These are phyloP conservation scores for Camponotus fellah DNA, from an alignment of 2,888 invertebrate species.

Conservation along the genomic window DNA sequence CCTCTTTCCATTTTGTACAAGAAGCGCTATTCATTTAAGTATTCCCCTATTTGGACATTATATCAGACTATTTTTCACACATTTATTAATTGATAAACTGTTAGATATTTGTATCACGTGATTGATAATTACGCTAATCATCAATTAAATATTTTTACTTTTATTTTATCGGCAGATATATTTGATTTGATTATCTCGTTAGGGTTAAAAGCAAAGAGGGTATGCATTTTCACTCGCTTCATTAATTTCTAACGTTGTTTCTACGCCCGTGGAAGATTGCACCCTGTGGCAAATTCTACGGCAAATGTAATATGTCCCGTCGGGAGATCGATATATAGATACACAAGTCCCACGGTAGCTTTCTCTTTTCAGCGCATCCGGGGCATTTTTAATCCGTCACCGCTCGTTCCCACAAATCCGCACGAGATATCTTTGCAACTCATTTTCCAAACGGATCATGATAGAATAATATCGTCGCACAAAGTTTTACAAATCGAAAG, in stretches of 20 bases:
- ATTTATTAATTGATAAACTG: background rate
- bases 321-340: conserved; percentile 72
- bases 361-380: conserved; percentile 49
- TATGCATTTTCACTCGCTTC: background rate
- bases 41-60: conserved; percentile 5
- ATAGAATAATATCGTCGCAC: background rate
- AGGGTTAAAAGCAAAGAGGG: background rate
- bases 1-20: background rate
- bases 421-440: background rate
- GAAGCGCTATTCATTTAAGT: background rate
- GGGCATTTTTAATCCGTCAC: conserved; percentile 62
- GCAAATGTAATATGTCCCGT: conserved; percentile 72
- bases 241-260: conserved; percentile 44
- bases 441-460: background rate
- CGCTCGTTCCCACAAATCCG: background rate
- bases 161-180: background rate
- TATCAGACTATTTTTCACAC: background rate
- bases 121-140: background rate
- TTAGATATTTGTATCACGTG: background rate
- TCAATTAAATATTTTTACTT: background rate
- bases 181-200: background rate
- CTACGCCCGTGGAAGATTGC: conserved; percentile 67
- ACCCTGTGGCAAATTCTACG: conserved; percentile 72
- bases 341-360: conserved; percentile 63
- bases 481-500: background rate